Percentiles rank a stretch among this genome's conserved stretches.
Conservation (phyloP, 2,113 vertebrate species). For the Charina bottae region DNA sequence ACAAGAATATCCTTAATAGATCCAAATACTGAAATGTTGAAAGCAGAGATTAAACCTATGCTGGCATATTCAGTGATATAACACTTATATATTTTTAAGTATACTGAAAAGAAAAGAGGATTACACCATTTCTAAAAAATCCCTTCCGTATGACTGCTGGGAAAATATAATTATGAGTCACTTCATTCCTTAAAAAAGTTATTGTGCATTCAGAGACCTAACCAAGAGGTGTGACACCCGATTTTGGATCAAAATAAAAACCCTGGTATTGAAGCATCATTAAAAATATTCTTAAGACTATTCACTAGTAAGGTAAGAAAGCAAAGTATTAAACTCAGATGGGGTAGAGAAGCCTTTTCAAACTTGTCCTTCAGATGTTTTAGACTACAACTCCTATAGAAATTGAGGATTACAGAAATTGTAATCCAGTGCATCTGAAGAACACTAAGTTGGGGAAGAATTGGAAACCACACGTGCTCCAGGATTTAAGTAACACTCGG, state of each 20-base stretch:
- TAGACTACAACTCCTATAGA: no score
- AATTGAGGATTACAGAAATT: no score
- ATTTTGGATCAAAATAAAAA: slow-evolving; percentile 44
- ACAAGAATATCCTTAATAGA: slow-evolving; percentile 33
- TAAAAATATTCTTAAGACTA: slow-evolving; percentile 26
- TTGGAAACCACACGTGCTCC: neutral
- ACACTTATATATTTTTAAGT: slow-evolving; percentile 35
- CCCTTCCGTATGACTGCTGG: slow-evolving; percentile 17
- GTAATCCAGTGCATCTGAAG: no score
- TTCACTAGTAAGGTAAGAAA: neutral
- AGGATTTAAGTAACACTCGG: neutral
- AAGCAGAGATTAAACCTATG: slow-evolving; percentile 38
- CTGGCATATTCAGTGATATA: slow-evolving; percentile 9
- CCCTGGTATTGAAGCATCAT: neutral
- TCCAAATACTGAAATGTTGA: slow-evolving; percentile 27
- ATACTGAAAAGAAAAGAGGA: slow-evolving; percentile 24
- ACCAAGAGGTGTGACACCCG: slow-evolving; percentile 19
- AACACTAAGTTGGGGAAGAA: no score
- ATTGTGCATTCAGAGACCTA: slow-evolving; percentile 29
- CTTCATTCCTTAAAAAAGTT: neutral
- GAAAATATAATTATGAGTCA: slow-evolving; percentile 21
- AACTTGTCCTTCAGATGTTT: no score
- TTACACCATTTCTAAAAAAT: slow-evolving; percentile 35
- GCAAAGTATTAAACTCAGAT: neutral
- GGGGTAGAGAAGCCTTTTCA: neutral